Percentiles rank a stretch among this genome's conserved stretches.
Conservation (phyloP, 1,140 invertebrate species). For the Adelges cooleyi region DNA sequence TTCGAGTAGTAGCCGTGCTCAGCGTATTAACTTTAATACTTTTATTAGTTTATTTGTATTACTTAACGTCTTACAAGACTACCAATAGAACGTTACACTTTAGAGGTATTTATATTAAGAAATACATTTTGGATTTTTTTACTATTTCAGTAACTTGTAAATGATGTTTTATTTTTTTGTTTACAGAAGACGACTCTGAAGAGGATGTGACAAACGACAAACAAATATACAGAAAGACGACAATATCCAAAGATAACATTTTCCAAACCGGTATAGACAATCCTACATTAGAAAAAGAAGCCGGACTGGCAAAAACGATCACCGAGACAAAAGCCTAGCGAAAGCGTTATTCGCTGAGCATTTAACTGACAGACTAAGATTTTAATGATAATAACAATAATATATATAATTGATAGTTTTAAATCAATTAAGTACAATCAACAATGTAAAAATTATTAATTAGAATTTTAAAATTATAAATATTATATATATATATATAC, state of each 20-base stretch:
- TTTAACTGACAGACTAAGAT: too few species aligned
- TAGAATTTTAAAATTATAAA: too few species aligned
- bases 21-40: neutral
- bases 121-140: too few species aligned
- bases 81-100: constrained; percentile 14
- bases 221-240: constrained; percentile 19
- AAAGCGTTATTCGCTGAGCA: too few species aligned
- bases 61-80: constrained; percentile 5
- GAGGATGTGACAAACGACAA: neutral
- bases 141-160: neutral
- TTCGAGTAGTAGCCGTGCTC: neutral
- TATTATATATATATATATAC: too few species aligned
- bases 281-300: constrained; percentile 12
- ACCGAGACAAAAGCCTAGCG: neutral
- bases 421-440: too few species aligned
- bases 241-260: constrained; percentile 11
- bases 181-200: constrained; percentile 17
- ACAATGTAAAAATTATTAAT: too few species aligned
- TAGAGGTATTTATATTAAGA: constrained; percentile 13
- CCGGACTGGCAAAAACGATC: neutral
- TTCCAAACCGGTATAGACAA: constrained; percentile 13
- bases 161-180: neutral
- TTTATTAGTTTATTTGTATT: constrained; percentile 3
- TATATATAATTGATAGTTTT: too few species aligned
- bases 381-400: too few species aligned